A percentile compares a stretch with the other conserved stretches of the same genome.
phyloP scores from a whole-genome alignment of 2,113 vertebrate species.

The Gobiocypris rarus region DNA sequence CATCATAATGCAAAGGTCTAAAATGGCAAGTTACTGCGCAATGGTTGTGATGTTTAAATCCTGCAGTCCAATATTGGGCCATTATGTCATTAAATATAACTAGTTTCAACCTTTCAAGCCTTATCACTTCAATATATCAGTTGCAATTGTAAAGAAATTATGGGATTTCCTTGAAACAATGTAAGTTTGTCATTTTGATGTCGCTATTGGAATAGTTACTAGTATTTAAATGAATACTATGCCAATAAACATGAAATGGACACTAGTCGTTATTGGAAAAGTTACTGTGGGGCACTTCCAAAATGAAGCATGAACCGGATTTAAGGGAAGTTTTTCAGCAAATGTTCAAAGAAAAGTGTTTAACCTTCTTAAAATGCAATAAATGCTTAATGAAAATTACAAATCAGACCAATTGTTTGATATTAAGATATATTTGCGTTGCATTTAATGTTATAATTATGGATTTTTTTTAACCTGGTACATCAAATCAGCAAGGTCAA shows the following conservation, averaged over 20 bases:
- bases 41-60: background rate
- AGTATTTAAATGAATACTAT: too few species aligned
- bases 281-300: background rate
- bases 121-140: too few species aligned
- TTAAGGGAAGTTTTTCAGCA: too few species aligned
- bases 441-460: background rate
- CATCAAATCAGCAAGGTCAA: background rate
- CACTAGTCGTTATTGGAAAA: background rate
- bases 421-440: too few species aligned
- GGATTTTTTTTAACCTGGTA: background rate
- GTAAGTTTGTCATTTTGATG: too few species aligned
- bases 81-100: background rate
- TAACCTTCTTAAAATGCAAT: background rate
- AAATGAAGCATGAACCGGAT: too few species aligned
- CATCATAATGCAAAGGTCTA: background rate
- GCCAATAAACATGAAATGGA: background rate
- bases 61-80: background rate
- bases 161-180: too few species aligned
- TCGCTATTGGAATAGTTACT: too few species aligned
- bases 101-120: too few species aligned
- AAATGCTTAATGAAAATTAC: background rate
- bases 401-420: too few species aligned
- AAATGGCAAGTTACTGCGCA: background rate
- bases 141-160: too few species aligned
- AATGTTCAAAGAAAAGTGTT: background rate